Conservation (phyloP, 2,888 invertebrate species). For the Melieria picta region DNA sequence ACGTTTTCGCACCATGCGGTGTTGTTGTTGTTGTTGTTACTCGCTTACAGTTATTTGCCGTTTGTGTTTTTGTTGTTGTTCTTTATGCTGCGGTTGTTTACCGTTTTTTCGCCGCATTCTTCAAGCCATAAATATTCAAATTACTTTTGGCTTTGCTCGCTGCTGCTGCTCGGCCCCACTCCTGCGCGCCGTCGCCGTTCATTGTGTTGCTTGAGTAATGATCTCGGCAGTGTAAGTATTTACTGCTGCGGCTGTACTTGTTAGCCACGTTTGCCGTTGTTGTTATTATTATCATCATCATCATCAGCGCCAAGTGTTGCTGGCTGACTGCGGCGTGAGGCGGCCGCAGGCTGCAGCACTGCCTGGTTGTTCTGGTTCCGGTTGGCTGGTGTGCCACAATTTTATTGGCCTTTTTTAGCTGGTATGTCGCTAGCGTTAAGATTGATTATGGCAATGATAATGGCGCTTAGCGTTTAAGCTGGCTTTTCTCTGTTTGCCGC, state of each 20-base stretch:
- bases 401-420: not conserved
- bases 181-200: not conserved
- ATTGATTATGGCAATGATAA: conserved; percentile 37
- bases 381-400: not conserved
- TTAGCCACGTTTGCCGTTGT: not conserved
- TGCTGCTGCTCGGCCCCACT: not conserved
- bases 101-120: not conserved
- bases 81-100: not conserved
- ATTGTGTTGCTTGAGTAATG: not conserved
- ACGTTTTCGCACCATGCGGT: too few relatives aligned
- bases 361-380: conserved; percentile 1
- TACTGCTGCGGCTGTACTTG: not conserved
- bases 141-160: conserved; percentile 12
- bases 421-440: conserved; percentile 1
- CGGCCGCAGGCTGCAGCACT: not conserved
- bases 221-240: not conserved
- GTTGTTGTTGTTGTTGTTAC: too few relatives aligned
- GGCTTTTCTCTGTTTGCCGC: not conserved
- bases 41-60: too few relatives aligned
- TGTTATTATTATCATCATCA: conserved; percentile 1
- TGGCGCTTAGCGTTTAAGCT: conserved; percentile 26
- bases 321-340: too few relatives aligned
- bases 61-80: not conserved
- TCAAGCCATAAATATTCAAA: conserved; percentile 31
- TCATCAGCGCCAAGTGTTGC: conserved; percentile 6